Base-by-base conservation (phyloP, 2,888 invertebrate species). In the Synanthedon tipuliformis region DNA sequence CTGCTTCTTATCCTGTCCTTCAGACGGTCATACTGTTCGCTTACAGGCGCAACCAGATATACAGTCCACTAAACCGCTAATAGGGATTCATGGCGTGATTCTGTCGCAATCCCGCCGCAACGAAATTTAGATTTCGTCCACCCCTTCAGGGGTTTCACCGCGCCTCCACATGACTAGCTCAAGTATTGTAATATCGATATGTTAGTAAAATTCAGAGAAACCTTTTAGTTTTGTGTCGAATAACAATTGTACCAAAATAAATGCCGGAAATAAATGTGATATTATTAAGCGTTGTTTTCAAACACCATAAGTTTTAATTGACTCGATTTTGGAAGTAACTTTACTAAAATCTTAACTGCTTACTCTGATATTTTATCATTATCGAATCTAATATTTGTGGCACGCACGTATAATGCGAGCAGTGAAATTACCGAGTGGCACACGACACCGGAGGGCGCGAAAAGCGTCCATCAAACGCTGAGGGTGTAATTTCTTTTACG, bases 341-440 rank as follows among this genome's bases (percentile, higher is more conserved):
- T 12, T 45, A 45, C 45, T 45, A 13, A 45, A 45, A 15, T 13
- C 45, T n/a, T n/a, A n/a, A 13, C n/a, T 45, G 45, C 45, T 45
- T 45, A 45, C 45, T 13, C 15, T 45, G 59, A 58, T 62, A 61
- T 62, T 60, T 62, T 64, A 56, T 61, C 59, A 64, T 65, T 67
- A 69, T 69, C 62, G 69, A 62, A 67, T 67, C 59, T 61, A 62
- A 65, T 59, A 65, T 66, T 66, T 62, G 61, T 59, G 54, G 63
- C 71, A 68, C 69, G 69, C 66, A 72, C 67, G 61, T 61, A 59
- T 62, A 65, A 55, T 54, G 52, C 61, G 60, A 59, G 59, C 55
- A 55, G 56, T 60, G 59, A 61, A 68, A 69, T 69, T 65, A 71
- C 63, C 54, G 58, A 62, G 54, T 58, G 62, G 57, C 63, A 59